Evolutionary conservation across 2,797 vertebrate species (phyloP).

Genomic region (Phylloscopus collybita): DNA sequence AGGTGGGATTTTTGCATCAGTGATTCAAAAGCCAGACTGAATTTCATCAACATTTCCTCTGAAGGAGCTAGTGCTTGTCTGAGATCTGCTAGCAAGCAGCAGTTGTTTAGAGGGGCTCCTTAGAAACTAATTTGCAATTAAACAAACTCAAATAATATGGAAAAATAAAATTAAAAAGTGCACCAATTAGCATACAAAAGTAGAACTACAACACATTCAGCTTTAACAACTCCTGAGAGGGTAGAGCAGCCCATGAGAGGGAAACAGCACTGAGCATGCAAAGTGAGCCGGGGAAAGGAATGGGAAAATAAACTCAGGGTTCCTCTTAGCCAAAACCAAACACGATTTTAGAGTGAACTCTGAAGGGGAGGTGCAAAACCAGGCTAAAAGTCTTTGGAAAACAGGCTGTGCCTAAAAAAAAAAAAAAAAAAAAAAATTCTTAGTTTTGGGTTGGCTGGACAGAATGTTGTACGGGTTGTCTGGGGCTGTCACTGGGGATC

Average conservation of each 20-base stretch:
- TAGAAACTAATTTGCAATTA: conserved; percentile 59
- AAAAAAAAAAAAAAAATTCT: too few species aligned
- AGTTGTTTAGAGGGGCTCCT: conserved; percentile 35
- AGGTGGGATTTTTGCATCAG: conserved; percentile 36
- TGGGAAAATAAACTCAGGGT: conserved; percentile 23
- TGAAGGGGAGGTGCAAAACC: neutral
- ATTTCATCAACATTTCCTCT: conserved; percentile 45
- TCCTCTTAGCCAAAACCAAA: conserved; percentile 52
- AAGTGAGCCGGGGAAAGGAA: conserved; percentile 4
- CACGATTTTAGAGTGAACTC: neutral
- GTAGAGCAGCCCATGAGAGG: neutral
- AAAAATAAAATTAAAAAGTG: conserved; percentile 70
- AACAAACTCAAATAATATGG: conserved; percentile 72
- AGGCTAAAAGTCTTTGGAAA: neutral
- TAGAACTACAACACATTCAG: conserved; percentile 28
- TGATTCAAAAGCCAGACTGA: conserved; percentile 7
- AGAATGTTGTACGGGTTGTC: neutral
- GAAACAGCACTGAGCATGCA: conserved; percentile 5
- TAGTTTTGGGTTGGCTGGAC: neutral
- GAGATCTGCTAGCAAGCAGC: conserved; percentile 7
- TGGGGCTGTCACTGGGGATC: neutral
- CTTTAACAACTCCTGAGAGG: conserved; percentile 72
- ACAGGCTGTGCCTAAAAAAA: neutral
- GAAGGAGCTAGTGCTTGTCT: conserved; percentile 21
- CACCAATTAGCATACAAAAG: conserved; percentile 77